Evolutionary conservation across 2,113 vertebrate species (phyloP).

Genomic region (Anthoscopus minutus): DNA sequence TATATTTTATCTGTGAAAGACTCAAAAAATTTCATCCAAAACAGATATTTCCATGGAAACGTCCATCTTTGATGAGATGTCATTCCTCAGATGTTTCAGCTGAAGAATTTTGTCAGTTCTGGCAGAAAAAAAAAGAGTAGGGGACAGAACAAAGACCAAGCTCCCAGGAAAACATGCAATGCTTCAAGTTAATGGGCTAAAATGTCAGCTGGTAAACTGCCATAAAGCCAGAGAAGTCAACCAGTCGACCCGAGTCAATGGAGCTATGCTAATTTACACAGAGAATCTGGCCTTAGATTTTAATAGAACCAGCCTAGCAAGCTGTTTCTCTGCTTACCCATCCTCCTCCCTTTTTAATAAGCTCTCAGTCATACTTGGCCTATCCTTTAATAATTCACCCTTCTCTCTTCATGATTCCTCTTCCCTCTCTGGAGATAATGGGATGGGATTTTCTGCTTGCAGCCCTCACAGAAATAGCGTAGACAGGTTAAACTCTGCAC

Average conservation of each 20-base stretch:
- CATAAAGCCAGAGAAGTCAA: constrained; percentile 31
- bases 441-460: constrained; percentile 39
- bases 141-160: constrained; percentile 26
- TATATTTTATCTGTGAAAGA: constrained; percentile 53
- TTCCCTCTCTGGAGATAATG: constrained; percentile 41
- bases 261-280: constrained; percentile 53
- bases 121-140: background rate
- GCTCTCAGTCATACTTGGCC: constrained; percentile 49
- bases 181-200: constrained; percentile 49
- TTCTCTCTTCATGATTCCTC: background rate
- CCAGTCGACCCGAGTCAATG: constrained; percentile 28
- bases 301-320: constrained; percentile 58
- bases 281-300: constrained; percentile 47
- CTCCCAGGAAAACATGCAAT: constrained; percentile 17
- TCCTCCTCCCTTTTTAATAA: constrained; percentile 58
- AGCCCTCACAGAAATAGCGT: background rate
- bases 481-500: constrained; percentile 9
- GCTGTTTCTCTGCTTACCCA: constrained; percentile 2
- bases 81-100: constrained; percentile 45
- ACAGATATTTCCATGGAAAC: constrained; percentile 58
- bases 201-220: constrained; percentile 53
- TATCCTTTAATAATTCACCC: constrained; percentile 49
- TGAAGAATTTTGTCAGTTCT: constrained; percentile 60
- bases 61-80: constrained; percentile 57
- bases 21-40: constrained; percentile 43